Conservation (phyloP, 2,797 vertebrate genomes). For the Remorina albescens region DNA sequence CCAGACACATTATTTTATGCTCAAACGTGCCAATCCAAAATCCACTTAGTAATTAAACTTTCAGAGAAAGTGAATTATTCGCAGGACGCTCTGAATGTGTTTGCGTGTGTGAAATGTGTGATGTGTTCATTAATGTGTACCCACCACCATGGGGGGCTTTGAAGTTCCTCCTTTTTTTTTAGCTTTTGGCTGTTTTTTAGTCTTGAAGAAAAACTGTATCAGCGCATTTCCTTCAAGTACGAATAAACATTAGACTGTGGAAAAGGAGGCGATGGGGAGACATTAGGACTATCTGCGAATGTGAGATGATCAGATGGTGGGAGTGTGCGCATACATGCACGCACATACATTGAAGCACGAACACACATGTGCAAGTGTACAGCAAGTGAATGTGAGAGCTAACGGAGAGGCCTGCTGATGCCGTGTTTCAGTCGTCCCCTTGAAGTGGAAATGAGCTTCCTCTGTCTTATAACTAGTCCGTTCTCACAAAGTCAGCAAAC, state of each 20-base stretch:
- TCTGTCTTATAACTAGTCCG: slow-evolving; percentile 76
- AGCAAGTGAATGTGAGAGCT: slow-evolving; percentile 46
- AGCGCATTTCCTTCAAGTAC: slow-evolving; percentile 78
- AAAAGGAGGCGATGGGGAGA: slow-evolving; percentile 59
- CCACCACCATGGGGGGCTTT: slow-evolving; percentile 63
- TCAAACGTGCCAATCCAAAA: slow-evolving; percentile 46
- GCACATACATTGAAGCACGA: slow-evolving; percentile 6
- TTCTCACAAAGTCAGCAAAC: slow-evolving; percentile 84
- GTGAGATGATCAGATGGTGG: slow-evolving; percentile 53
- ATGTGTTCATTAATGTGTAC: slow-evolving; percentile 72
- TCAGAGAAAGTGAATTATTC: slow-evolving; percentile 44
- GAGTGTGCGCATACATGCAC: slow-evolving; percentile 27
- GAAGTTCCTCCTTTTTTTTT: slow-evolving; percentile 57
- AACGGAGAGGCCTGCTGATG: slow-evolving; percentile 83
- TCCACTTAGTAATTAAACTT: slow-evolving; percentile 52
- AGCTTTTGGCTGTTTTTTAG: slow-evolving; percentile 79
- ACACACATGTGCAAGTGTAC: slow-evolving; percentile 3
- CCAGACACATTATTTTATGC: slow-evolving; percentile 29
- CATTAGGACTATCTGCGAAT: slow-evolving; percentile 52
- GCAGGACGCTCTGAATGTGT: slow-evolving; percentile 39
- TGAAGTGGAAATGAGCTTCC: slow-evolving; percentile 86
- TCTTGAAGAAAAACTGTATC: slow-evolving; percentile 71
- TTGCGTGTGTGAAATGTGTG: slow-evolving; percentile 48
- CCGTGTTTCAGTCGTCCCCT: slow-evolving; percentile 82
- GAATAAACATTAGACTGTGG: slow-evolving; percentile 76